These are phyloP conservation scores for Puntigrus tetrazona DNA, from an alignment of 2,113 vertebrate species.

Conservation along the genomic window DNA sequence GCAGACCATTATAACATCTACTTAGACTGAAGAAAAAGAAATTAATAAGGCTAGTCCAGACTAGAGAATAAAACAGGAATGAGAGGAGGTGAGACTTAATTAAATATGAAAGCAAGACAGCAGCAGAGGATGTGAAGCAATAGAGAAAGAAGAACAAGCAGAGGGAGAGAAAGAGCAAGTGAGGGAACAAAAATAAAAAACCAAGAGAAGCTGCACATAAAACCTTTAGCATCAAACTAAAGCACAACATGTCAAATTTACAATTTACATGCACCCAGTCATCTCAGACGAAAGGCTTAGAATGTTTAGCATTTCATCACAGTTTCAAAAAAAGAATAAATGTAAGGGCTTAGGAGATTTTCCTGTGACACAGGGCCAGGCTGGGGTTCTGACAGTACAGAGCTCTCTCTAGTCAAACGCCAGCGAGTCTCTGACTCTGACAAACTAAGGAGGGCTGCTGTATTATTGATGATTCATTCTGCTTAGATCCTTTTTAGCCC, in stretches of 20 bases:
- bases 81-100: conserved; percentile 28
- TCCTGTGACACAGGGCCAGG: conserved; percentile 3
- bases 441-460: conserved; percentile 22
- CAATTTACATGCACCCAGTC: neutral
- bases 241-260: neutral
- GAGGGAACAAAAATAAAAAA: neutral
- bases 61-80: neutral
- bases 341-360: neutral
- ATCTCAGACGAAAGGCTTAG: neutral
- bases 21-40: neutral
- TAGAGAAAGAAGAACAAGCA: neutral
- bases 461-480: conserved; percentile 47
- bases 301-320: conserved; percentile 3
- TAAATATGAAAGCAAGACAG: conserved; percentile 30
- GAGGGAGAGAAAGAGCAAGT: neutral
- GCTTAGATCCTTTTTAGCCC: conserved; percentile 44
- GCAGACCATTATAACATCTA: conserved; percentile 22
- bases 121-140: neutral
- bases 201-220: neutral
- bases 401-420: neutral
- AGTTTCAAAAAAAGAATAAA: neutral
- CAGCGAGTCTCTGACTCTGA: neutral
- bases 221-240: conserved; percentile 19
- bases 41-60: conserved; percentile 23
- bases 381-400: conserved; percentile 12